Percentiles rank a stretch among this genome's conserved stretches.
Conservation (phyloP, 2,113 vertebrate genomes). For the Hippocampus comes region DNA sequence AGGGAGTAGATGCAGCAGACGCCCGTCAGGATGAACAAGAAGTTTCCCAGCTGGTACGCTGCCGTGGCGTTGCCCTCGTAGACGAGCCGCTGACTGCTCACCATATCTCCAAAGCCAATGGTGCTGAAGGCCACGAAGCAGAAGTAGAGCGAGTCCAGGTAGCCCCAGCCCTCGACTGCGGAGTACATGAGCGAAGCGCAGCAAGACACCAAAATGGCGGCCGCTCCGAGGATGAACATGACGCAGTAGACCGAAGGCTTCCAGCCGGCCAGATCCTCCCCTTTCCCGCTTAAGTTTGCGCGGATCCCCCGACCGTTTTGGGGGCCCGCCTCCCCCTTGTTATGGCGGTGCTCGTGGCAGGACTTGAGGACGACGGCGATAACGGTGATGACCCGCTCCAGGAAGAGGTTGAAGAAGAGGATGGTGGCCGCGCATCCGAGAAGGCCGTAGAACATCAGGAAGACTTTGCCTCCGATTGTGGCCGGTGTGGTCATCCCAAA, state of each 20-base stretch:
- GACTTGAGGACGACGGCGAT: slow-evolving; percentile 85
- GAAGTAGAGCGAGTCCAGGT: slow-evolving; percentile 95
- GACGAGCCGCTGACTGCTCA: slow-evolving; percentile 85
- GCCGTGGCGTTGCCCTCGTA: slow-evolving; percentile 76
- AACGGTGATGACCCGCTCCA: slow-evolving; percentile 92
- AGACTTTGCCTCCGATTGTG: slow-evolving; percentile 88
- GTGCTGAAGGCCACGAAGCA: slow-evolving; percentile 98
- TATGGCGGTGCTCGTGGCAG: slow-evolving; percentile 79
- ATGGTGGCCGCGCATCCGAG: slow-evolving; percentile 92
- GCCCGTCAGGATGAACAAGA: slow-evolving; percentile 89
- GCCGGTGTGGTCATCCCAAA: slow-evolving; percentile 96
- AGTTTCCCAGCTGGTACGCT: slow-evolving; percentile 86
- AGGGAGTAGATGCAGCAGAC: slow-evolving; percentile 98
- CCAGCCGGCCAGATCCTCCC: slow-evolving; percentile 78
- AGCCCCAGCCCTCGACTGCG: slow-evolving; percentile 87
- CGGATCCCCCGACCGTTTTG: slow-evolving; percentile 52
- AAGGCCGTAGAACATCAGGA: slow-evolving; percentile 93
- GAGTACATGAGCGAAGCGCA: slow-evolving; percentile 93
- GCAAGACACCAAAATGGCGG: slow-evolving; percentile 87
- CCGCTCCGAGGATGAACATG: slow-evolving; percentile 89
- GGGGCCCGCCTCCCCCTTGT: slow-evolving; percentile 72
- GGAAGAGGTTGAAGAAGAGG: slow-evolving; percentile 95
- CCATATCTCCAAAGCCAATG: slow-evolving; percentile 95
- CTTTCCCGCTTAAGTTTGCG: slow-evolving; percentile 35
- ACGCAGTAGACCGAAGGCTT: slow-evolving; percentile 96